Percentiles rank a stretch among this genome's conserved stretches.
Evolutionary conservation across 2,888 invertebrate species (phyloP).

Genomic region (Coecobrya sp.): DNA sequence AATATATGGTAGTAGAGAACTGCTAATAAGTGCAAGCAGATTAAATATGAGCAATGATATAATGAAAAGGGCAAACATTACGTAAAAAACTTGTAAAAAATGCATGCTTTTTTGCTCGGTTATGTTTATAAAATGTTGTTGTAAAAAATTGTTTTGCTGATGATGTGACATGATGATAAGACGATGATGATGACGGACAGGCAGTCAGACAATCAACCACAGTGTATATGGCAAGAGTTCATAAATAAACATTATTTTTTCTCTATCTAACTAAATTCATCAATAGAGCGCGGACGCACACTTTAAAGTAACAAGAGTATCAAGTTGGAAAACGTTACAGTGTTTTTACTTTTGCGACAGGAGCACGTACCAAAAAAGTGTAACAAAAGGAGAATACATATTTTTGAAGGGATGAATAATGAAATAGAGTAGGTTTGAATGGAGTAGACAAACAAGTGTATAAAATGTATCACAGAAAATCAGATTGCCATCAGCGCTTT

Average conservation of each 20-base stretch:
- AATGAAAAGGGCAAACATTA: neutral
- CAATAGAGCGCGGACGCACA: neutral
- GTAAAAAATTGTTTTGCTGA: neutral
- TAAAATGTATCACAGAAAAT: neutral
- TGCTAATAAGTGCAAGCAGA: too few species aligned
- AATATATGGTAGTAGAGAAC: neutral
- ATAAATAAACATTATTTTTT: neutral
- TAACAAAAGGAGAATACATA: neutral
- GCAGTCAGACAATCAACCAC: neutral
- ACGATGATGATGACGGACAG: conserved; percentile 6
- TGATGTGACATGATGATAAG: neutral
- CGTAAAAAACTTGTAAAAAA: neutral
- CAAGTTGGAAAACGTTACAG: neutral
- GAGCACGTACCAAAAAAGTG: neutral
- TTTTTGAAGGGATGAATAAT: neutral
- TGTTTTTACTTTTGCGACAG: neutral
- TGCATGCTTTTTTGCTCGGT: neutral
- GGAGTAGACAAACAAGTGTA: neutral
- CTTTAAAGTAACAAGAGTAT: neutral
- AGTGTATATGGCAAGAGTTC: neutral
- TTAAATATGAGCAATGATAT: neutral
- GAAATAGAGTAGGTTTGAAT: neutral
- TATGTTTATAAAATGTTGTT: neutral
- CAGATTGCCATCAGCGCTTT: conserved; percentile 17
- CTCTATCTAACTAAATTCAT: too few species aligned